Evolutionary conservation across 2,888 invertebrate species (phyloP), one percentile per base, ranked within the genome.

Genomic region (Lithophane leautieri): DNA sequence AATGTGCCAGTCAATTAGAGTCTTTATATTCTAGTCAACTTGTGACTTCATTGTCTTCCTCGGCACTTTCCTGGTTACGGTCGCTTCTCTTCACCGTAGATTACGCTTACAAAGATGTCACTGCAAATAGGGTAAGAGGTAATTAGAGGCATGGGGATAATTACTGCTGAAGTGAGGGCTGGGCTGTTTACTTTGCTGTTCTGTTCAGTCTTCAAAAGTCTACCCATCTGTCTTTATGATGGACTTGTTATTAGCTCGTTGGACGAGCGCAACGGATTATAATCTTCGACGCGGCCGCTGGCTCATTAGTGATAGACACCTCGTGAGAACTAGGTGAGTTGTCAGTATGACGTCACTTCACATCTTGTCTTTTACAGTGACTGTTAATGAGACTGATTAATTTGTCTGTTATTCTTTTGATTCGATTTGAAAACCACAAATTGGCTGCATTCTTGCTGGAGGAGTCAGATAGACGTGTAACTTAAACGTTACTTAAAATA

Each of bases 251-350:
- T 28, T 50, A 65, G 54, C 7, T 16, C 40, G 25, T 47, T 40
- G 58, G 81, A 71, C 74, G 60, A 58, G 61, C 82, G 77, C 50
- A 34, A 66, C 70, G 52, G 65, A 68, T 66, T 50, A n/a, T 22
- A 28, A 60, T 52, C 54, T 0, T 62, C 44, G 54, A 12, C 12
- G 56, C 74, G 61, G 47, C n/a, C 58, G 34, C 25, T 22, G 25
- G 85, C 68, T 54, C 66, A 52, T 61, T 71, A 58, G 66, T 54
- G 70, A 56, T 61, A 52, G 44, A 44, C 16, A 44, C 60, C 16
- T 19, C 76, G 77, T 85, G 84, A 61, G 87, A 85, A 85, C 82
- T 84, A 74, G 87, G 87, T 60, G 70, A 70, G 40, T 14, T 40
- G 60, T 60, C 34, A 47, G 62, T 54, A 28, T 68, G 79, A 79